A percentile compares a stretch with the other conserved stretches of the same genome.
Conservation (phyloP, 2,888 invertebrate genomes). For the Conchocele bisecta region DNA sequence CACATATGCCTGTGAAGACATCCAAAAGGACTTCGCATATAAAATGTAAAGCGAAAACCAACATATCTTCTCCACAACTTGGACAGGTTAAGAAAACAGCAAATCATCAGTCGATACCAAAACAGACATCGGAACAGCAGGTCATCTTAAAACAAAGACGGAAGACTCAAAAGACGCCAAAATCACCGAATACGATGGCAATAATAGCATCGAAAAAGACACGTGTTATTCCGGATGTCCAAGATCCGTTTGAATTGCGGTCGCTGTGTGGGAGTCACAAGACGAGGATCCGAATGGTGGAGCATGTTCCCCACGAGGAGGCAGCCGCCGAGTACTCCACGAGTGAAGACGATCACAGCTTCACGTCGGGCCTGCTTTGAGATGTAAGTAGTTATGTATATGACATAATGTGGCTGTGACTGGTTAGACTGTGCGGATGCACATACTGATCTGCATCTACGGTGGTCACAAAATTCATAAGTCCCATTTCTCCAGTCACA, state of each 20-base stretch:
- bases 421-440: too few relatives aligned
- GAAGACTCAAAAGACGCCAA: neutral
- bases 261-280: conserved; percentile 50
- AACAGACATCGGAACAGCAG: neutral
- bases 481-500: too few relatives aligned
- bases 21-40: neutral
- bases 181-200: neutral
- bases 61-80: too few relatives aligned
- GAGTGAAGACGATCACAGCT: conserved; percentile 16
- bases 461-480: too few relatives aligned
- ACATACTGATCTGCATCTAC: too few relatives aligned
- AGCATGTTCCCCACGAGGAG: neutral
- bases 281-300: conserved; percentile 25
- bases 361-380: conserved; percentile 24
- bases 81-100: neutral
- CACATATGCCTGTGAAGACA: too few relatives aligned
- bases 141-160: neutral
- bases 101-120: neutral
- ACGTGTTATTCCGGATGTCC: neutral
- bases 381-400: too few relatives aligned
- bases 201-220: neutral
- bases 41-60: neutral
- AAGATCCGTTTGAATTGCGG: conserved; percentile 33
- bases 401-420: too few relatives aligned
- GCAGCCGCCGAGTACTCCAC: conserved; percentile 4